Percentiles rank a stretch among this genome's conserved stretches.
phyloP scores from a whole-genome alignment of 2,888 invertebrate genomes.

The Tachina grossa region DNA sequence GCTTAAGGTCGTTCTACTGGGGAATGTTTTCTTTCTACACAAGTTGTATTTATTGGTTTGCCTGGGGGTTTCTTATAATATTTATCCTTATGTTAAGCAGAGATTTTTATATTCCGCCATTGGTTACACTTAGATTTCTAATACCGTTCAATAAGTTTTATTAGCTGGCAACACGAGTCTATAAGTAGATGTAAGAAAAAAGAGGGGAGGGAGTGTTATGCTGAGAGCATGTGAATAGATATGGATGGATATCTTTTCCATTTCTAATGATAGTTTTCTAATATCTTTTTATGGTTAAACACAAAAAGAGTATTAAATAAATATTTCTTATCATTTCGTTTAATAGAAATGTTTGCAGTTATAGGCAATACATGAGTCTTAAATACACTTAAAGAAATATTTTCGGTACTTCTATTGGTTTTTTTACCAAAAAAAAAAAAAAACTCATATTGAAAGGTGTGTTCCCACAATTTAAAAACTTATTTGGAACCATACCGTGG shows the following conservation, averaged over 20 bases:
- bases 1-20: constrained; percentile 39
- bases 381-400: constrained; percentile 9
- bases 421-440: too few relatives aligned
- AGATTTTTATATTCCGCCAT: constrained; percentile 51
- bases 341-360: constrained; percentile 64
- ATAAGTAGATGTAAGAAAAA: not conserved
- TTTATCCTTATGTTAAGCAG: constrained; percentile 12
- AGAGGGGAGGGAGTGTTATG: constrained; percentile 4
- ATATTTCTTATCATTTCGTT: constrained; percentile 61
- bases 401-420: too few relatives aligned
- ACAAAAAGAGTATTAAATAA: constrained; percentile 50
- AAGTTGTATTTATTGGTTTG: constrained; percentile 39
- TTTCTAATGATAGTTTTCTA: constrained; percentile 70
- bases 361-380: too few relatives aligned
- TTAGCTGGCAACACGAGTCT: constrained; percentile 68
- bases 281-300: constrained; percentile 64
- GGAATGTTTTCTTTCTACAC: constrained; percentile 28
- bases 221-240: not conserved
- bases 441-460: too few relatives aligned
- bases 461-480: too few relatives aligned
- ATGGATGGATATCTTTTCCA: constrained; percentile 21
- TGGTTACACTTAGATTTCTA: constrained; percentile 63
- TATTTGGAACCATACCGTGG: too few relatives aligned
- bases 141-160: constrained; percentile 69
- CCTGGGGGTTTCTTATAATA: constrained; percentile 35